Base-by-base conservation (phyloP, 2,888 invertebrate species). In the Drosophila dives region DNA sequence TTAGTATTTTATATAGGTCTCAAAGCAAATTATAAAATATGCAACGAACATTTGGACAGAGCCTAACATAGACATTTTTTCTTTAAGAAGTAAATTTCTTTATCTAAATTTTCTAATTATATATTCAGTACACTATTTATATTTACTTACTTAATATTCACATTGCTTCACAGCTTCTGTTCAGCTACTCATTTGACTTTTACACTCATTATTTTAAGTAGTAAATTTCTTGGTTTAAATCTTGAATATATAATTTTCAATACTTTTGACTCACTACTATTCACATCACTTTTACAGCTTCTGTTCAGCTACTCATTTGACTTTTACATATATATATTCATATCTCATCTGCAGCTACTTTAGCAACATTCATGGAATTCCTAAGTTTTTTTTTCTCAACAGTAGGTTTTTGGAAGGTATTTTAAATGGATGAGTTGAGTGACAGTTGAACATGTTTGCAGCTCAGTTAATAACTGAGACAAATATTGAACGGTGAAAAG, bases 391-490 rank as follows among this genome's bases (percentile, higher is more conserved):
- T 45, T n/a, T 6, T 12, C n/a, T 7, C 17, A 26, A 20, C 26
- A 12, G 26, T n/a, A 33, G 10, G 42, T 15, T 49, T 36, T 6
- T 29, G 5, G 15, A 3, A 3, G 23, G n/a, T 32, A 40, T 38
- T 33, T 40, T 11, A 54, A 53, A 40, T 72, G 23, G 38, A 62
- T 54, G 34, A 53, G 48, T 2, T 59, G 72, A 66, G 49, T 77
- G 62, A 64, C 60, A 65, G 58, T 50, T 12, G 15, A 60, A 65
- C 45, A 63, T 63, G 81, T 64, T 60, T 60, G 63, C 59, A 69
- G 65, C 81, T 69, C 65, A 69, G 69, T 75, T 72, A 86, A 72
- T 69, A 70, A 54, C 34, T 61, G 64, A 59, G 50, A 60, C 73
- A 82, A 77, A 72, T 68, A 71, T 53, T 64, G 50, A 67, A 60